A percentile compares a stretch with the other conserved stretches of the same genome.
phyloP scores from a whole-genome alignment of 2,113 vertebrate genomes.

The Crocuta crocuta region DNA sequence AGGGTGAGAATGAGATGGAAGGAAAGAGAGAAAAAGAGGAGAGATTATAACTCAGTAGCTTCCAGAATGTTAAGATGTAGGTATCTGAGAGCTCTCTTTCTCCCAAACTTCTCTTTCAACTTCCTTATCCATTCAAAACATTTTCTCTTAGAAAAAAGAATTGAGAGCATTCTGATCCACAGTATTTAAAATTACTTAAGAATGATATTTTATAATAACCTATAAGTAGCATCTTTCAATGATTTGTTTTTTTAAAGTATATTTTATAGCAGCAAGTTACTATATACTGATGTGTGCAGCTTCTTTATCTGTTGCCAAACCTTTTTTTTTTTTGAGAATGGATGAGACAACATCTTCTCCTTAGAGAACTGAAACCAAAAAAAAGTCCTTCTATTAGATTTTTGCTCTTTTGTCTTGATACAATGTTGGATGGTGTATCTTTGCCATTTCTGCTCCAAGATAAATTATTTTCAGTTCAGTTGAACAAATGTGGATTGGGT shows the following conservation, averaged over 20 bases:
- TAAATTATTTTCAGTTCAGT: slow-evolving; percentile 59
- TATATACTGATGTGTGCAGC: fast-evolving
- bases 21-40: background rate
- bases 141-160: background rate
- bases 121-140: background rate
- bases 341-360: background rate
- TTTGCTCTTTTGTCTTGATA: background rate
- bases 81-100: background rate
- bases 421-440: background rate
- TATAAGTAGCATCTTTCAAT: background rate
- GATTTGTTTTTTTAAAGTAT: background rate
- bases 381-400: background rate
- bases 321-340: background rate
- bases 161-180: background rate
- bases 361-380: background rate
- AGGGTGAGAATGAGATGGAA: fast-evolving
- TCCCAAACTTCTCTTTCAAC: background rate
- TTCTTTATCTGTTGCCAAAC: background rate
- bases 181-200: background rate
- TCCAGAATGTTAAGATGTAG: background rate
- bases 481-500: slow-evolving; percentile 18
- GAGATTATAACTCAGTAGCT: background rate
- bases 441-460: slow-evolving; percentile 22
- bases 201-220: background rate
- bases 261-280: background rate